Evolutionary conservation across 2,888 invertebrate species (phyloP).

Genomic region (Mesorhabditis belari): DNA sequence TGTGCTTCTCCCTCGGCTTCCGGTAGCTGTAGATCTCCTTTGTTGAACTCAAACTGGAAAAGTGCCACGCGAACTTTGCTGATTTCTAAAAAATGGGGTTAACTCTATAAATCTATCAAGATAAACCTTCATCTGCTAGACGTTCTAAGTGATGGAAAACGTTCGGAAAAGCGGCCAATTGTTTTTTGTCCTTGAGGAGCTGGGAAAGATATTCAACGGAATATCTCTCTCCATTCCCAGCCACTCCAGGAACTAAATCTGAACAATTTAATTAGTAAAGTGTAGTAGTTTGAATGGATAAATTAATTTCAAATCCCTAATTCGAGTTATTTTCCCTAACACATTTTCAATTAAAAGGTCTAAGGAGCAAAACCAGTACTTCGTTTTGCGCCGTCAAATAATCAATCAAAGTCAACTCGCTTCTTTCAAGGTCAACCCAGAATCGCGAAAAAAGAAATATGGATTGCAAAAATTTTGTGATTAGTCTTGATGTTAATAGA

Average conservation of each 20-base stretch:
- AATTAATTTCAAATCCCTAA: too few species aligned
- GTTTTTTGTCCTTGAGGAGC: constrained; percentile 99
- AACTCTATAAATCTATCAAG: neutral
- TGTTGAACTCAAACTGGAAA: constrained; percentile 97
- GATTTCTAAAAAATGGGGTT: constrained; percentile 71
- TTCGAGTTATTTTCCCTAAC: too few species aligned
- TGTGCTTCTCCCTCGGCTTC: constrained; percentile 61
- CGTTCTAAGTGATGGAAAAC: constrained; percentile 98
- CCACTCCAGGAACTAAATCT: neutral
- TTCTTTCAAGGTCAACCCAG: too few species aligned
- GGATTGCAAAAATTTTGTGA: too few species aligned
- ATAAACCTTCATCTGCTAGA: constrained; percentile 97
- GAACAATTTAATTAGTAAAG: too few species aligned
- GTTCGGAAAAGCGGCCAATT: constrained; percentile 97
- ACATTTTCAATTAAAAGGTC: too few species aligned
- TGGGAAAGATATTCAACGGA: constrained; percentile 99
- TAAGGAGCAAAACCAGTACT: too few species aligned
- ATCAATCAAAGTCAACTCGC: too few species aligned
- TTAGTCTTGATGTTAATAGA: too few species aligned
- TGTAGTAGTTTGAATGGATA: too few species aligned
- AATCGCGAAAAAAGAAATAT: too few species aligned
- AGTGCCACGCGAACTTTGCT: constrained; percentile 92
- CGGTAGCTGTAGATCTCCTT: constrained; percentile 55
- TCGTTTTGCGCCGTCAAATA: too few species aligned
- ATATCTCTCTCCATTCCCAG: constrained; percentile 55